Conservation (phyloP, 1,140 invertebrate genomes). For the Fopius arisanus region DNA sequence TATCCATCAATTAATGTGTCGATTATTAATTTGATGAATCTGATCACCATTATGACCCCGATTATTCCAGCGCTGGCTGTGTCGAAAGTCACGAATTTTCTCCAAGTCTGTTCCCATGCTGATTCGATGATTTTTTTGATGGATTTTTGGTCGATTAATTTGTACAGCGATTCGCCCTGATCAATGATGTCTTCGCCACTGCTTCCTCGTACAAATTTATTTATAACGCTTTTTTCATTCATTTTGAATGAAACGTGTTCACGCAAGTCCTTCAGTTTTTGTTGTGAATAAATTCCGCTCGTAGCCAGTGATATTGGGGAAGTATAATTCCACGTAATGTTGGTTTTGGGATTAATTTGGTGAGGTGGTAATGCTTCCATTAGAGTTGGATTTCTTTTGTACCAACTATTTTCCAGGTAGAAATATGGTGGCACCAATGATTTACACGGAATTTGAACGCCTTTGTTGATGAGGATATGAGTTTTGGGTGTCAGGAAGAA, state of each 20-base stretch:
- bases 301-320: slow-evolving; percentile 1
- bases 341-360: background rate
- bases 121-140: background rate
- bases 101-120: background rate
- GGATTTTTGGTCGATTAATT: background rate
- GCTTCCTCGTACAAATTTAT: background rate
- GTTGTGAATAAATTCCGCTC: slow-evolving; percentile 22
- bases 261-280: background rate
- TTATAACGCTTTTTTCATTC: background rate
- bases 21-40: background rate
- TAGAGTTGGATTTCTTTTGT: background rate
- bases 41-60: background rate
- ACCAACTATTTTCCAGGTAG: background rate
- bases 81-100: background rate
- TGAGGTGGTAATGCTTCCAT: slow-evolving; percentile 3
- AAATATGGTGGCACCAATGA: slow-evolving; percentile 7
- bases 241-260: too few species aligned
- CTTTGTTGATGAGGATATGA: slow-evolving; percentile 9
- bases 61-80: background rate
- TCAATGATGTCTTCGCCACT: background rate
- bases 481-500: slow-evolving; percentile 25
- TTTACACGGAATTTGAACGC: slow-evolving; percentile 12
- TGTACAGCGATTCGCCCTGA: background rate
- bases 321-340: slow-evolving; percentile 5
- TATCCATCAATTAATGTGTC: background rate